Base-by-base conservation (phyloP, 2,888 invertebrate genomes). In the Rotaria sp. region DNA sequence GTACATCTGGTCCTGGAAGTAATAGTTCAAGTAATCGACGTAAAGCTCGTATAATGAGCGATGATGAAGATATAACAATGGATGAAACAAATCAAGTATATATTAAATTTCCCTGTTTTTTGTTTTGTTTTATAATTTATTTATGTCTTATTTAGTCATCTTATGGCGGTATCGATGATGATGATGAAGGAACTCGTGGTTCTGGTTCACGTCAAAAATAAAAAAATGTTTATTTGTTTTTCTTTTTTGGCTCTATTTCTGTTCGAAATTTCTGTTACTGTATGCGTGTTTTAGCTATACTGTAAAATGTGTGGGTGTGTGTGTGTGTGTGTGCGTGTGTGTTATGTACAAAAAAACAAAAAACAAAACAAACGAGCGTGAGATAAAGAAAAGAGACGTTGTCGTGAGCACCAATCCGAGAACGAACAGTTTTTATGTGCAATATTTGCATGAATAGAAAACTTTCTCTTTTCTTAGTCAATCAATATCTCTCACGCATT, bases 241-340 rank as follows among this genome's bases (percentile, higher is more conserved):
- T 59, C 13, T 26, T 35, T 26, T 59, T 59, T 30, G 11, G 59
- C 1, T 67, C 18, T 30, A 15, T 67, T 35, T 18, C 67, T 18
- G 30, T 35, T 67, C 67, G 15, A 35, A 30, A 67, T 67, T 67
- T 67, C 67, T 67, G 35, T 67, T 21, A 30, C 67, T 67, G 67
- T 67, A 67, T 67, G 67, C 67, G 67, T 67, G 30, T 67, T 67
- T 67, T 67, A 67, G 67, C 67, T 67, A 67, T 67, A 67, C 67
- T 67, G 67, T 67, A 35, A 67, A 30, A 67, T 67, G n/a, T 59
- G 59, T 15, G 59, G 30, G 26, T 55, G 10, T 55, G 59, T 59
- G 59, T n/a, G 67, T 35, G 30, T 67, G 67, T 67, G 67, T 67
- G 57, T 57, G n/a, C n/a, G 67, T 67, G 67, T 21, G 67, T 67